Evolutionary conservation across 2,797 vertebrate genomes (phyloP), one percentile per base, ranked within the genome.

Genomic region (Alauda arvensis): DNA sequence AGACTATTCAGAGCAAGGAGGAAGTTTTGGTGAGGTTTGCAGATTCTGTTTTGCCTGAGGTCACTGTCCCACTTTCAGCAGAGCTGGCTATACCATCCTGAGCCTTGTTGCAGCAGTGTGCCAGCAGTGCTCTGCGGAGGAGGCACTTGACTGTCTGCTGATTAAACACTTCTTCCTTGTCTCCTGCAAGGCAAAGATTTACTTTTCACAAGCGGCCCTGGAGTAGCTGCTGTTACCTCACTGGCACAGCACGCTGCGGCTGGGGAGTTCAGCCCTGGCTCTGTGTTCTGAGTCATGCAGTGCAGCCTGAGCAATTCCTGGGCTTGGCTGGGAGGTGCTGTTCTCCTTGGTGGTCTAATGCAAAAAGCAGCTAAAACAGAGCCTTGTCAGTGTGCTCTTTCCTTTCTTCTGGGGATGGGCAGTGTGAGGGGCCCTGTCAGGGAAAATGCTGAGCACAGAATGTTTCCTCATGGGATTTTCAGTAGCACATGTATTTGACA

Each of bases 131-230:
- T 89, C 89, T 69, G 80, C 1, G 28, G 85, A 92, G 87, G 70
- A 87, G 89, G 74, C 74, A 66, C 83, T 93, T 72, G 59, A 23
- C 79, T 88, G 26, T 40, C 81, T 95, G 93, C 89, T 94, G 87
- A 93, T 91, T 87, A 93, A 94, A 91, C 88, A 87, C 65, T 90
- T 88, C 87, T 83, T 77, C 76, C 62, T 80, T 5, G 2, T 28
- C 79, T 92, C 70, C 87, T 91, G 83, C 79, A 94, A 93, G 90
- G 87, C 94, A 92, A 94, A 95, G 93, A 94, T 95, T 93, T 92
- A 80, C 93, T 91, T 94, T 90, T 60, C 29, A 45, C 52, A 24
- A 31, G 49, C 70, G 86, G 84, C 84, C 82, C 86, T 57, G 61
- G 93, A 86, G 84, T 45, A 61, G 78, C 75, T 89, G 83, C 61